Evolutionary conservation across 1,140 invertebrate genomes (phyloP), one percentile per base, ranked within the genome.

Genomic region (Brachionus manjavacas): DNA sequence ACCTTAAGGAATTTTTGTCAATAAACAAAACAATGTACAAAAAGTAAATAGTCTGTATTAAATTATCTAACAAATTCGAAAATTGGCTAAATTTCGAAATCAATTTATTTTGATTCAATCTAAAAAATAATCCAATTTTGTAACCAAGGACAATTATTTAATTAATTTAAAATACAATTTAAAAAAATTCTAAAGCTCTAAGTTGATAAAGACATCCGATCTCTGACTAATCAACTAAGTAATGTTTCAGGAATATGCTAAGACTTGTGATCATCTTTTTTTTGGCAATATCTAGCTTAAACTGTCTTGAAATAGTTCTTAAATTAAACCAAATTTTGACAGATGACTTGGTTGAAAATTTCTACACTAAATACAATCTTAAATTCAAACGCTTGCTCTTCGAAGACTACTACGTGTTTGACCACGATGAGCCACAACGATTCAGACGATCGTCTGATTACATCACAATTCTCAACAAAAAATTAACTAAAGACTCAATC

Each of bases 91-190:
- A 49, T 46, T 25, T 25, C 11, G 16, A 25, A 76, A 76, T 49
- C 72, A 76, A 49, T 76, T 76, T 76, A 49, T 46, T 2, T 49
- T 76, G 41, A 28, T 49, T 76, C 39, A 76, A 76, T 49, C 43
- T 76, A 23, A 76, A 49, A 76, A 20, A 74, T 41, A 74, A 74
- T 74, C 9, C 31, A 74, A 74, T 74, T 74, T 74, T 9, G 70
- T 74, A 16, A 41, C 70, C 16, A 74, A 74, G 31, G 52, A 20
- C 52, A 9, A 20, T 60, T 60, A 60, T 31, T 68, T 31, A 68
- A 41, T 68, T 68, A 68, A 28, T 68, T 72, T 43, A 20, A 41
- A 72, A 9, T 1, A 72, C 20, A 72, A 39, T n/a, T 41, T 8
- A 41, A n/a, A 39, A 14, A 3, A 70, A 70, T 39, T 16, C 41